phyloP scores from a whole-genome alignment of 2,797 vertebrate genomes.

The Crocodylus rhombifer region DNA sequence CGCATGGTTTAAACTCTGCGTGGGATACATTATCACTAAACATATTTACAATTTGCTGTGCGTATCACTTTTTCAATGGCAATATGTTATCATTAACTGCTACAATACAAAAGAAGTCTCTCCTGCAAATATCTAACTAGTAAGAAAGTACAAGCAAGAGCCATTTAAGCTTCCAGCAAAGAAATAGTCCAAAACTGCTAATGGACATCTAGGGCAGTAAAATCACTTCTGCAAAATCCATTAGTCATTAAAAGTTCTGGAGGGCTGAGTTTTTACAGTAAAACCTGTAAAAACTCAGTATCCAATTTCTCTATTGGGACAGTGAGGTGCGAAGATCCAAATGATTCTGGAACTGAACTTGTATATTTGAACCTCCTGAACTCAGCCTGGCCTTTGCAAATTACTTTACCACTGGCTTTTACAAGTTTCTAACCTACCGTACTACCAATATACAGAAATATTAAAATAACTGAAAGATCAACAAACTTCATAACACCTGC shows the following conservation, averaged over 20 bases:
- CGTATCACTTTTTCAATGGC: constrained; percentile 40
- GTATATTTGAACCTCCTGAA: constrained; percentile 82
- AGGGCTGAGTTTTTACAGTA: constrained; percentile 82
- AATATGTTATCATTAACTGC: constrained; percentile 42
- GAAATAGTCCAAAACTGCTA: constrained; percentile 73
- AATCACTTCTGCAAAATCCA: constrained; percentile 89
- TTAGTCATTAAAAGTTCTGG: constrained; percentile 82
- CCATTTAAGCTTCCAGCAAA: constrained; percentile 76
- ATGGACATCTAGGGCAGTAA: constrained; percentile 83
- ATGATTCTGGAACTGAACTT: constrained; percentile 81
- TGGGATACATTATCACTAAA: constrained; percentile 35
- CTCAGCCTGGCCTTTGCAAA: constrained; percentile 76
- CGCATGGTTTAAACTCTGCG: constrained; percentile 34
- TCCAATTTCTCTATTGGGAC: constrained; percentile 84
- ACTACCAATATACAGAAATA: constrained; percentile 1
- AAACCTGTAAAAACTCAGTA: constrained; percentile 81
- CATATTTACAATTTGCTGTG: constrained; percentile 31
- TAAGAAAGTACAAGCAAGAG: constrained; percentile 67
- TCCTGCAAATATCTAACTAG: constrained; percentile 66
- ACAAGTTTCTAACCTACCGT: constrained; percentile 58
- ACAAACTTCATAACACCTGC: constrained; percentile 68
- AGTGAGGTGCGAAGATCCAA: constrained; percentile 82
- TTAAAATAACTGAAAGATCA: constrained; percentile 56
- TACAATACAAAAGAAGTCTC: constrained; percentile 67
- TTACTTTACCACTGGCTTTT: constrained; percentile 71